A percentile compares a stretch with the other conserved stretches of the same genome.
phyloP scores from a whole-genome alignment of 2,113 vertebrate genomes.

The Chionodraco myersi region DNA sequence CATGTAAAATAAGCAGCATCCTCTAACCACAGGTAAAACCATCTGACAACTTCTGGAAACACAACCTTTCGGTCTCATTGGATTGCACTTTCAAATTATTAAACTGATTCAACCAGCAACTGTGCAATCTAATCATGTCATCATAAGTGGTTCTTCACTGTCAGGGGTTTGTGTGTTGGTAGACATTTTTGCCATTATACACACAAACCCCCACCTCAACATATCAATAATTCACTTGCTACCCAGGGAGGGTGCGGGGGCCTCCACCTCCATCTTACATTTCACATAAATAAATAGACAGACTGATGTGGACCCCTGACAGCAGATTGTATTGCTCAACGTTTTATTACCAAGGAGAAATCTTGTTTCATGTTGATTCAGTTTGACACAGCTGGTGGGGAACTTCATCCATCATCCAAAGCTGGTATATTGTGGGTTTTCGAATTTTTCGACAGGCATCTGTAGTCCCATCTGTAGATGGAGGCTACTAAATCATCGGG shows the following conservation, averaged over 20 bases:
- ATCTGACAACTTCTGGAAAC: no score
- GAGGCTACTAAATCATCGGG: no score
- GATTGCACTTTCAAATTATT: no score
- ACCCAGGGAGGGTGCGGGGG: background rate
- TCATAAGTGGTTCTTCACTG: conserved; percentile 57
- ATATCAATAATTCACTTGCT: conserved; percentile 60
- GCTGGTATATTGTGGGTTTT: background rate
- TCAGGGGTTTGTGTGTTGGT: background rate
- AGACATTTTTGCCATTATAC: background rate
- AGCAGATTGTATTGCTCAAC: background rate
- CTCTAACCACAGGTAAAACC: no score
- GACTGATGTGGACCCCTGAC: background rate
- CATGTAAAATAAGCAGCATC: no score
- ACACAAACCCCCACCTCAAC: background rate
- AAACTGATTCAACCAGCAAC: conserved; percentile 19
- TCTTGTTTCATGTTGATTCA: background rate
- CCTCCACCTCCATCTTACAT: conserved; percentile 2
- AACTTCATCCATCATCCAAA: background rate
- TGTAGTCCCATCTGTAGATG: background rate
- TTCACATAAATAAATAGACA: conserved; percentile 3
- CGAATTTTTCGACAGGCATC: background rate
- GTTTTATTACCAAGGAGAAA: background rate
- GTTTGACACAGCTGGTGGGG: background rate
- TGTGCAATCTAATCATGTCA: conserved; percentile 63
- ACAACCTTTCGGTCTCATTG: no score